A percentile compares a stretch with the other conserved stretches of the same genome.
Evolutionary conservation across 2,113 vertebrate genomes (phyloP).

Genomic region (Rattus rattus): DNA sequence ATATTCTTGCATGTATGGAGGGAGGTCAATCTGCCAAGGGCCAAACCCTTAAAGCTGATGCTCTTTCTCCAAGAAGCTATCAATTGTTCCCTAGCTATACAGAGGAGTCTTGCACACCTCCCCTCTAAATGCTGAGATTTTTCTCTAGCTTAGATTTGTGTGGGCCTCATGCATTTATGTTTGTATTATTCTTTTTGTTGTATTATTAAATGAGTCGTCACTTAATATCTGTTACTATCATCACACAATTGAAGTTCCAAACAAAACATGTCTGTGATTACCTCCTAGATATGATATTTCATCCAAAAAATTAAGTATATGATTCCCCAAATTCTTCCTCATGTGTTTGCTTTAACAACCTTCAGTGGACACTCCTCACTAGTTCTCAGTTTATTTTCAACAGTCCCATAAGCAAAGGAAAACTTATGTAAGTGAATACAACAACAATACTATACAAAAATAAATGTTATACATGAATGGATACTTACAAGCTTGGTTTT

Average conservation of each 20-base stretch:
- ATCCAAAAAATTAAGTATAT: background rate
- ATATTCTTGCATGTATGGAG: background rate
- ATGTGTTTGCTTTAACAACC: background rate
- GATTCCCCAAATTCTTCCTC: background rate
- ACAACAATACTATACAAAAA: background rate
- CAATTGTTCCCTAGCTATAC: background rate
- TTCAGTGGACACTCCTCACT: background rate
- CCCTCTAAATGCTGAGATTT: background rate
- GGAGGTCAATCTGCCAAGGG: background rate
- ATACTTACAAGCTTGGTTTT: background rate
- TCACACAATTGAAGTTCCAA: background rate
- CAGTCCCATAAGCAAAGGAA: background rate
- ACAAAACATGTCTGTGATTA: background rate
- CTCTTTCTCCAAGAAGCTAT: background rate
- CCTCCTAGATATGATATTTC: background rate
- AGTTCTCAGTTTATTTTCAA: background rate
- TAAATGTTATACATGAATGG: background rate
- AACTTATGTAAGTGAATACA: background rate
- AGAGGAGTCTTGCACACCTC: background rate
- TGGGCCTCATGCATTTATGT: background rate
- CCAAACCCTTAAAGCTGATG: background rate
- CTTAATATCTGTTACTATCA: background rate
- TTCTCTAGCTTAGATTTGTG: background rate
- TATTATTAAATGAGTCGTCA: background rate
- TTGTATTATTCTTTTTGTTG: background rate